Evolutionary conservation across 2,113 vertebrate species (phyloP).

Genomic region (Alectura lathami): DNA sequence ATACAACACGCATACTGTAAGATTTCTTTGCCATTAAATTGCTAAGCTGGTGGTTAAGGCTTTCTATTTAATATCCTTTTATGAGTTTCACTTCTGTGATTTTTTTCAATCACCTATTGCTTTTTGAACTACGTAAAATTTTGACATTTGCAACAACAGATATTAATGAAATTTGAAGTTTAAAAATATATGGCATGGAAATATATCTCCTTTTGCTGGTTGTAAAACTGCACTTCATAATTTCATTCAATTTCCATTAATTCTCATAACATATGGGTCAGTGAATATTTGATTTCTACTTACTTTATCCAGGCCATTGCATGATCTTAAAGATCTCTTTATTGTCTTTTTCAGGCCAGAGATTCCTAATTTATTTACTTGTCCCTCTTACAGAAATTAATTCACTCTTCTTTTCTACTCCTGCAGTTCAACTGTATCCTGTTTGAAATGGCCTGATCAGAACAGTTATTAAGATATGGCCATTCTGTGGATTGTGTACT

Average conservation of each 20-base stretch:
- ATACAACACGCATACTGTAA: neutral
- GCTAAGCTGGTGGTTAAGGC: neutral
- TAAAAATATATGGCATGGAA: neutral
- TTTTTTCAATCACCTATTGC: neutral
- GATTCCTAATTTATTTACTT: neutral
- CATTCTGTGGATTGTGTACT: neutral
- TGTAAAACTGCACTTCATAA: neutral
- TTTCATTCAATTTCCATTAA: neutral
- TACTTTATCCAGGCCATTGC: neutral
- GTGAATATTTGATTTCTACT: neutral
- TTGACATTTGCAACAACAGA: neutral
- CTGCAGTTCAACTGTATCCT: neutral
- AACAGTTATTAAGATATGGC: neutral
- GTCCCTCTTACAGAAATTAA: neutral
- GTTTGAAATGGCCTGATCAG: neutral
- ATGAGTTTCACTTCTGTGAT: neutral
- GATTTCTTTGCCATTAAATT: neutral
- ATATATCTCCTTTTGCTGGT: neutral
- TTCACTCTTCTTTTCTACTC: neutral
- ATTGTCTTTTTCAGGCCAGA: neutral
- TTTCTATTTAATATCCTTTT: neutral
- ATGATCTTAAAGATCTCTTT: neutral
- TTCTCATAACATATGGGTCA: neutral
- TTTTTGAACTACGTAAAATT: neutral
- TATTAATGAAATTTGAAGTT: neutral